Percentiles rank a stretch among this genome's conserved stretches.
phyloP scores from a whole-genome alignment of 1,140 invertebrate species.

The Drosophila persimilis region DNA sequence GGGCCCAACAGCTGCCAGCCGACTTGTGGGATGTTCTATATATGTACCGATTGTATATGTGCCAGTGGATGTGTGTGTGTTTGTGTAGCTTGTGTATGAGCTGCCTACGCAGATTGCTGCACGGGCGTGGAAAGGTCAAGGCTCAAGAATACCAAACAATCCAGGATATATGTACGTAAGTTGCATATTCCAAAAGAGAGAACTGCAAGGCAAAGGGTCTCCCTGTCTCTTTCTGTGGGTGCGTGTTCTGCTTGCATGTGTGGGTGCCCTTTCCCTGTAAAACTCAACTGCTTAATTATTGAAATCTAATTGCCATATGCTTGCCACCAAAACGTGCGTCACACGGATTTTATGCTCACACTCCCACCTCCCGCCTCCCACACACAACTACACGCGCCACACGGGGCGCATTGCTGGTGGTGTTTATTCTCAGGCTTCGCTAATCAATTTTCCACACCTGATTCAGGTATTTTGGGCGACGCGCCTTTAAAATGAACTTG shows the following conservation, averaged over 20 bases:
- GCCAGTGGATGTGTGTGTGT: not conserved
- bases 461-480: constrained; percentile 33
- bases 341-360: constrained; percentile 18
- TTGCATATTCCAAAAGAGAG: constrained; percentile 8
- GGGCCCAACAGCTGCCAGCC: constrained; percentile 47
- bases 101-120: constrained; percentile 35
- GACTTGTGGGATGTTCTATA: constrained; percentile 27
- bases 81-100: constrained; percentile 16
- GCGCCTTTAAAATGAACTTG: constrained; percentile 55
- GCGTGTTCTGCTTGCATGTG: not conserved
- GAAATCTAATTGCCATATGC: constrained; percentile 54
- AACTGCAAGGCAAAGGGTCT: not conserved
- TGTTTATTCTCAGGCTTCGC: constrained; percentile 21
- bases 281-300: constrained; percentile 39
- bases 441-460: constrained; percentile 65
- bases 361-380: not conserved
- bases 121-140: constrained; percentile 65
- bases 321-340: constrained; percentile 32
- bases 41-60: not conserved
- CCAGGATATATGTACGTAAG: constrained; percentile 32
- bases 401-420: constrained; percentile 1
- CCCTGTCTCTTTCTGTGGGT: not conserved
- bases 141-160: constrained; percentile 45
- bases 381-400: constrained; percentile 14
- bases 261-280: constrained; percentile 3